Evolutionary conservation across 2,113 vertebrate genomes (phyloP).

Genomic region (Megaceryle torquata): DNA sequence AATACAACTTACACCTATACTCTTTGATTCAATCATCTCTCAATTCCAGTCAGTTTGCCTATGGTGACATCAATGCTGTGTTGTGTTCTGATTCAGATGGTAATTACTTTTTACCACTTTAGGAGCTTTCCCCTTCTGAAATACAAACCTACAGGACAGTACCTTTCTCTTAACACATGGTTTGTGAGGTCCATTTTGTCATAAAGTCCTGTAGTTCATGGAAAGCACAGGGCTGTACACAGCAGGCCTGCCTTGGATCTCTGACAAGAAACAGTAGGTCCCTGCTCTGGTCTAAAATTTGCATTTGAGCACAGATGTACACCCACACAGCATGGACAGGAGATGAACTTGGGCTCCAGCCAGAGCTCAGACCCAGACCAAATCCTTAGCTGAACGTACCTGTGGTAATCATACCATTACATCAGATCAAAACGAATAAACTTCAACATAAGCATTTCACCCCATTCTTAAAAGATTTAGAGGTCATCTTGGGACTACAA

Average conservation of each 20-base stretch:
- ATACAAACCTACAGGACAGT: background rate
- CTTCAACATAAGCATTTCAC: background rate
- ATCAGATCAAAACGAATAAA: background rate
- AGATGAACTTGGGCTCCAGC: background rate
- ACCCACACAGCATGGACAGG: background rate
- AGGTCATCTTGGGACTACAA: background rate
- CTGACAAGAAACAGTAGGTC: background rate
- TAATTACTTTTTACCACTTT: background rate
- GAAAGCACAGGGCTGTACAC: background rate
- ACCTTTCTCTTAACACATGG: background rate
- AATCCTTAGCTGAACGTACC: background rate
- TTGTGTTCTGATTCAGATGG: background rate
- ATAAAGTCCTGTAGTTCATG: background rate
- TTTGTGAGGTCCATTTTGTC: background rate
- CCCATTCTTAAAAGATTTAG: background rate
- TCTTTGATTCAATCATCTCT: background rate
- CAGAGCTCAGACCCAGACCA: background rate
- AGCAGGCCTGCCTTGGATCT: background rate
- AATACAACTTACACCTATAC: background rate
- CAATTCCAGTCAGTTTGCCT: background rate
- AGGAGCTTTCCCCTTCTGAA: background rate
- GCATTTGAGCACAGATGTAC: background rate
- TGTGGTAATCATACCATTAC: background rate
- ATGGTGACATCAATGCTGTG: fast-evolving
- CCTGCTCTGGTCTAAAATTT: background rate